phyloP scores from a whole-genome alignment of 2,113 vertebrate species.

The Pseudorhombus dupliciocellatus region DNA sequence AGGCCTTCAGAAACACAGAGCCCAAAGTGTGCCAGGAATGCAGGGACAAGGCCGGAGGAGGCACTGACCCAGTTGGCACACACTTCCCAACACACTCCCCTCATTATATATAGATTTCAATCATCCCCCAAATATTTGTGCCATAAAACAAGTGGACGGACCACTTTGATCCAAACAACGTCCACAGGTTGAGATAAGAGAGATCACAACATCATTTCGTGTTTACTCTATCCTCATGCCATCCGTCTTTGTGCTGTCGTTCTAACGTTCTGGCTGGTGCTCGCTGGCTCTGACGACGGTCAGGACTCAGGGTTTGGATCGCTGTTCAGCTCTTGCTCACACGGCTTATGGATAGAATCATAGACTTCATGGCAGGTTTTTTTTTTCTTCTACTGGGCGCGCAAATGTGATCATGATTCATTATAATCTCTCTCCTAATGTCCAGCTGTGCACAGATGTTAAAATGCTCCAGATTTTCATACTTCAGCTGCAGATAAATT shows the following conservation, averaged over 20 bases:
- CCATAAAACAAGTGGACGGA: not conserved
- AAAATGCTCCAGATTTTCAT: not conserved
- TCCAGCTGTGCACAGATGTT: not conserved
- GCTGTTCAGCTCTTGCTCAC: no score
- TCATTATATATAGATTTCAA: constrained; percentile 49
- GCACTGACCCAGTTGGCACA: constrained; percentile 54
- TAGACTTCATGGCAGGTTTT: not conserved
- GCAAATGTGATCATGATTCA: not conserved
- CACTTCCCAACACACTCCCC: constrained; percentile 34
- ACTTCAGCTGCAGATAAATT: not conserved
- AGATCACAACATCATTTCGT: not conserved
- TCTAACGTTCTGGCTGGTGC: not conserved
- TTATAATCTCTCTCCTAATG: not conserved
- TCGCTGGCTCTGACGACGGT: not conserved
- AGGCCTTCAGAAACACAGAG: not conserved
- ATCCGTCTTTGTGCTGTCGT: no score
- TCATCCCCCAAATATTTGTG: constrained; percentile 25
- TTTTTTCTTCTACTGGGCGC: not conserved
- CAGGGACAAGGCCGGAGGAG: constrained; percentile 22
- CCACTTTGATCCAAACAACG: constrained; percentile 3
- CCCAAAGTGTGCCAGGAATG: constrained; percentile 25
- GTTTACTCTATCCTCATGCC: not conserved
- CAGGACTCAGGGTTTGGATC: not conserved
- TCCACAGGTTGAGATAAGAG: not conserved
- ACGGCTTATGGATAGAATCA: not conserved